phyloP scores from a whole-genome alignment of 2,113 vertebrate species.

The Parotia lawesii region DNA sequence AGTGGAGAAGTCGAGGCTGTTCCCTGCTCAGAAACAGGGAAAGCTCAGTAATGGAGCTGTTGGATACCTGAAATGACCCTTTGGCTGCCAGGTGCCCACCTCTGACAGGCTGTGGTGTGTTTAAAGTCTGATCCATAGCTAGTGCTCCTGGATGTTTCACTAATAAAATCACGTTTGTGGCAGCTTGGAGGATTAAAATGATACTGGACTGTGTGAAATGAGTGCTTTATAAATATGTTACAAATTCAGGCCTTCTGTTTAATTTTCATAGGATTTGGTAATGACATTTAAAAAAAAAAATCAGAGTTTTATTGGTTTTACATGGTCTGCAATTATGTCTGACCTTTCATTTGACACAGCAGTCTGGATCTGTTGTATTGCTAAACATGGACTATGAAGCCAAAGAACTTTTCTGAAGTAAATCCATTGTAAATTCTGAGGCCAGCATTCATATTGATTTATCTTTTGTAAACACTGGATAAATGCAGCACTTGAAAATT shows the following conservation, averaged over 20 bases:
- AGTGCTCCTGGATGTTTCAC: rapidly evolving
- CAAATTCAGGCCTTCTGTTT: neutral
- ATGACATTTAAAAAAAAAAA: neutral
- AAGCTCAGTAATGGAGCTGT: neutral
- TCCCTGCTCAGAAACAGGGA: neutral
- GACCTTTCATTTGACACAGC: conserved; percentile 9
- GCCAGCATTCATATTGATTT: neutral
- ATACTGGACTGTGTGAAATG: neutral
- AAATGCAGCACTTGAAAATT: neutral
- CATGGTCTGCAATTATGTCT: neutral
- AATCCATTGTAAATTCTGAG: conserved; percentile 13
- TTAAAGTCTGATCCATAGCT: neutral
- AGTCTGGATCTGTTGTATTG: neutral
- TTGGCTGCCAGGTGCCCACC: neutral
- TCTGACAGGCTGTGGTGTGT: neutral
- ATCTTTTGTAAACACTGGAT: neutral
- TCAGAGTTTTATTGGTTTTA: conserved; percentile 1
- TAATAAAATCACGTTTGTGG: neutral
- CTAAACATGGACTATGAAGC: neutral
- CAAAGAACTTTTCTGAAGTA: conserved; percentile 2
- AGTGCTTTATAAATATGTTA: neutral
- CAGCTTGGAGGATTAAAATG: neutral
- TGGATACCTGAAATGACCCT: neutral
- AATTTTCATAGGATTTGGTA: neutral
- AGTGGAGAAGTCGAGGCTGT: too few species aligned